phyloP scores from a whole-genome alignment of 1,140 invertebrate species.

The Brevipalpus yothersi region DNA sequence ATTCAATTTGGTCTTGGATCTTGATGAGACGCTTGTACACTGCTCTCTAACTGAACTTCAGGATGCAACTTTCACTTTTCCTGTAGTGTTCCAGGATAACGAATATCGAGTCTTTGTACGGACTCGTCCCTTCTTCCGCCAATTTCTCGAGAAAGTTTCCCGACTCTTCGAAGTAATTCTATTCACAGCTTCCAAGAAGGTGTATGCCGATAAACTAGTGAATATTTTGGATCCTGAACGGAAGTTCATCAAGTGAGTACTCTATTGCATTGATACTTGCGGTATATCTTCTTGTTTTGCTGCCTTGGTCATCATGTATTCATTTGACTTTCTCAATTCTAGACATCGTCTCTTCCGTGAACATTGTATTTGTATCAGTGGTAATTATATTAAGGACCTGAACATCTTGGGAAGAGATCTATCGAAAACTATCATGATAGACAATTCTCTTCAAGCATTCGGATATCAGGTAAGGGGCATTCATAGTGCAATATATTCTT shows the following conservation, averaged over 20 bases:
- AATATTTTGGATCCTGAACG: constrained; percentile 73
- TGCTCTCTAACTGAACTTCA: constrained; percentile 74
- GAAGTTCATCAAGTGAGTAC: constrained; percentile 55
- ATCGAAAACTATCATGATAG: constrained; percentile 68
- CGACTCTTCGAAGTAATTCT: constrained; percentile 78
- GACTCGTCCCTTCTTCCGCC: constrained; percentile 64
- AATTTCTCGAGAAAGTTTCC: constrained; percentile 74
- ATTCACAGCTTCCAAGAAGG: constrained; percentile 83
- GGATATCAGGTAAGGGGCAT: constrained; percentile 57
- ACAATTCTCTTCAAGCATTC: constrained; percentile 78
- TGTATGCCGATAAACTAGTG: constrained; percentile 81
- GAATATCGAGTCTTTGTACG: constrained; percentile 63
- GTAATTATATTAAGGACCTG: constrained; percentile 92
- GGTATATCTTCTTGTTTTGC: background rate
- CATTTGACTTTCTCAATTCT: constrained; percentile 7
- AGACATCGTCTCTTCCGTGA: constrained; percentile 67
- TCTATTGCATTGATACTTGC: background rate
- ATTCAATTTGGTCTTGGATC: constrained; percentile 66
- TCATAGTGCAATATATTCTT: too few relatives aligned
- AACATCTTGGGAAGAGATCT: constrained; percentile 77
- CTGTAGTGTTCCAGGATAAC: constrained; percentile 74
- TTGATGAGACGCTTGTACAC: constrained; percentile 87
- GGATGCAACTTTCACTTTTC: constrained; percentile 77
- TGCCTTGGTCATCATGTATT: background rate
- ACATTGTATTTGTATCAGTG: constrained; percentile 81